These are phyloP conservation scores for Megamerina dolium DNA, from an alignment of 2,888 invertebrate genomes.

Conservation along the genomic window DNA sequence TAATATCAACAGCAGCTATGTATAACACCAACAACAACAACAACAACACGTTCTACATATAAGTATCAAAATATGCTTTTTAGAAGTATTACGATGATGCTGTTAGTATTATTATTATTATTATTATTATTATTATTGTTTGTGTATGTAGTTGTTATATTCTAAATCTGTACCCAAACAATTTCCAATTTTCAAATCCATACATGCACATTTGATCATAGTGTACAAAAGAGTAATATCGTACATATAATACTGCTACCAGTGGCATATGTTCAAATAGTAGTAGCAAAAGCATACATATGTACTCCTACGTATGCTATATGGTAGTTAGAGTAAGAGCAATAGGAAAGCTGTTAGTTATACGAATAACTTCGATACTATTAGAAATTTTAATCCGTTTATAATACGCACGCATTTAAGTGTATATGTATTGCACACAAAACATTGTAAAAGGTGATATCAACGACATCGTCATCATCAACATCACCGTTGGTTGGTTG, in stretches of 20 bases:
- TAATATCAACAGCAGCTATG: too few species aligned
- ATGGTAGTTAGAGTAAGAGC: too few species aligned
- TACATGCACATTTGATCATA: too few species aligned
- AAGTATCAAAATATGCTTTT: background rate
- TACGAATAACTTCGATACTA: conserved; percentile 19
- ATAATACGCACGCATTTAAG: conserved; percentile 43
- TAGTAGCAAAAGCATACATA: background rate
- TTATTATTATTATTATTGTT: conserved; percentile 32
- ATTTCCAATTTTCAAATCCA: background rate
- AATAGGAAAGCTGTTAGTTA: too few species aligned
- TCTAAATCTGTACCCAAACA: conserved; percentile 9
- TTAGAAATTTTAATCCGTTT: conserved; percentile 46
- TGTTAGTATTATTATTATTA: conserved; percentile 18
- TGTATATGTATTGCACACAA: too few species aligned
- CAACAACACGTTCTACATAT: background rate
- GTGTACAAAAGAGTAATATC: background rate
- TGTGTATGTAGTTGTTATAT: conserved; percentile 15
- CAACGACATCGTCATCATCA: background rate
- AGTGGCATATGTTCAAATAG: background rate
- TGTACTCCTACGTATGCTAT: background rate
- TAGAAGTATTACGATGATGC: background rate
- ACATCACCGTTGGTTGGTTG: background rate
- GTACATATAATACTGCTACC: background rate
- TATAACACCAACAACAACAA: background rate
- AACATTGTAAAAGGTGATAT: conserved; percentile 33